These are phyloP conservation scores for Pygocentrus nattereri DNA, from an alignment of 2,797 vertebrate species.

Conservation along the genomic window DNA sequence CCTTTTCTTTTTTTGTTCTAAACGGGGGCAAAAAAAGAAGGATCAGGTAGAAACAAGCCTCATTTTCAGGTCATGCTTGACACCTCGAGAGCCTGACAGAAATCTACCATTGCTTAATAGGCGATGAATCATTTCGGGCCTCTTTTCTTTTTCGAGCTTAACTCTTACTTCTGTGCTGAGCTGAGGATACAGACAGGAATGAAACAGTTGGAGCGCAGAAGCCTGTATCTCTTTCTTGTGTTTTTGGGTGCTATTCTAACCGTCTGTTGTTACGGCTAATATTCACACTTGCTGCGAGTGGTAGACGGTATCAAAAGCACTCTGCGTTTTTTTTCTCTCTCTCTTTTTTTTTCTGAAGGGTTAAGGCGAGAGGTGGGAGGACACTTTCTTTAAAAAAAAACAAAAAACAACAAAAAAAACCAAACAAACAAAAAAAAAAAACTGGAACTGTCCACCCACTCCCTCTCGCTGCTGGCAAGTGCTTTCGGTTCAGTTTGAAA, in stretches of 20 bases:
- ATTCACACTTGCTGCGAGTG: constrained; percentile 48
- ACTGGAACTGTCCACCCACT: constrained; percentile 47
- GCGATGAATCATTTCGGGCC: constrained; percentile 29
- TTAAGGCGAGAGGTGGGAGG: constrained; percentile 49
- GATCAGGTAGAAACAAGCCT: constrained; percentile 29
- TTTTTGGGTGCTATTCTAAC: constrained; percentile 15
- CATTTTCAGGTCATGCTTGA: constrained; percentile 35
- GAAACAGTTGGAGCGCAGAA: not conserved
- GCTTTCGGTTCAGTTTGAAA: constrained; percentile 53
- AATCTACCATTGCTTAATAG: constrained; percentile 37
- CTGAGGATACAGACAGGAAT: not conserved
- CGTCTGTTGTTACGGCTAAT: not conserved
- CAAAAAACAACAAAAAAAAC: no score
- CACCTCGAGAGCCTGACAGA: constrained; percentile 27
- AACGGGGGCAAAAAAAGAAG: not conserved
- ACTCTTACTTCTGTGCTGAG: not conserved
- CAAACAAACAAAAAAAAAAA: no score
- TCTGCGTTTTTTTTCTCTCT: constrained; percentile 14
- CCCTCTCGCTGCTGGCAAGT: constrained; percentile 55
- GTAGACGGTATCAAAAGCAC: constrained; percentile 49
- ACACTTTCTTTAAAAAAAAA: constrained; percentile 22
- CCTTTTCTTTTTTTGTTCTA: constrained; percentile 15
- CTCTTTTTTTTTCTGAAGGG: constrained; percentile 22
- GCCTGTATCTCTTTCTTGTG: not conserved
- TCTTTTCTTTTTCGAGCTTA: not conserved